Percentiles rank a stretch among this genome's conserved stretches.
Evolutionary conservation across 2,113 vertebrate species (phyloP).

Genomic region (Papio anubis): DNA sequence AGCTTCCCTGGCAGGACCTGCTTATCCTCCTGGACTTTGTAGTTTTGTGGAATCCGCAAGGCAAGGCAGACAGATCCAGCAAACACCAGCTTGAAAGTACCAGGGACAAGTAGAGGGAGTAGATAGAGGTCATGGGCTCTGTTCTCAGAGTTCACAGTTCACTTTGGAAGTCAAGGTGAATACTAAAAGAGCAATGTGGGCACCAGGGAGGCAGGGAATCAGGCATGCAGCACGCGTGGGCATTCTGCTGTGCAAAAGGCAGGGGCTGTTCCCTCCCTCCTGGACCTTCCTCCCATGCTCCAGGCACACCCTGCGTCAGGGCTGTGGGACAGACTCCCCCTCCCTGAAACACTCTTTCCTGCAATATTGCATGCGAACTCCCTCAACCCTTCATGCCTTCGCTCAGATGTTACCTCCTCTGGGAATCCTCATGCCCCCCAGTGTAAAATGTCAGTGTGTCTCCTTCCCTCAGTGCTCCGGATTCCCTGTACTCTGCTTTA

Average conservation of each 20-base stretch:
- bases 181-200: not conserved
- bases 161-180: not conserved
- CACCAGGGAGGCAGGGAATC: not conserved
- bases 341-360: not conserved
- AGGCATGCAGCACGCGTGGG: accelerated
- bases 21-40: not conserved
- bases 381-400: not conserved
- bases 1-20: not conserved
- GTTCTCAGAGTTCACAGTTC: not conserved
- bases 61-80: not conserved
- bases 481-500: not conserved
- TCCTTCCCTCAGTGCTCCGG: not conserved
- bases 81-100: not conserved
- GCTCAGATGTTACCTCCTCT: not conserved
- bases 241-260: not conserved
- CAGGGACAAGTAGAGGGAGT: not conserved
- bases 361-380: accelerated
- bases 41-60: not conserved
- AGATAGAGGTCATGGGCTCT: not conserved
- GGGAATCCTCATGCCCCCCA: not conserved
- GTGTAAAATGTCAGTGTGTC: not conserved
- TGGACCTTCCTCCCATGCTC: not conserved
- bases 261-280: too few species aligned
- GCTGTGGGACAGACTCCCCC: not conserved
- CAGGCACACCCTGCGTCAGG: not conserved